Evolutionary conservation across 2,113 vertebrate species (phyloP).

Genomic region (Engraulis encrasicolus): DNA sequence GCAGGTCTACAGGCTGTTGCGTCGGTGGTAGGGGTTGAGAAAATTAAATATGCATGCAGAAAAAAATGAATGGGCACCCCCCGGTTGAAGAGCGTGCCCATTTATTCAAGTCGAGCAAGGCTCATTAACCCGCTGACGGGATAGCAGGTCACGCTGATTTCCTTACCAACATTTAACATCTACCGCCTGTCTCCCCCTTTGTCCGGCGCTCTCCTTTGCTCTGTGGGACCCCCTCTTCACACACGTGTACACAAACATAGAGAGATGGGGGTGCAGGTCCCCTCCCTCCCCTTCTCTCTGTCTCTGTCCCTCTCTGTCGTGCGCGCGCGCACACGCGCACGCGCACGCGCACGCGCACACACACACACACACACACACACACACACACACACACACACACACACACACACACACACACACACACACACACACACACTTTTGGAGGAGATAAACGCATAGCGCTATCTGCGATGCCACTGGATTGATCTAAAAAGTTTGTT

Average conservation of each 20-base stretch:
- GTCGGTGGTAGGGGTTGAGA: conserved; percentile 70
- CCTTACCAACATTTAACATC: conserved; percentile 61
- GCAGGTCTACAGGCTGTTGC: conserved; percentile 82
- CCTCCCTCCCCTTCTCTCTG: too few relatives aligned
- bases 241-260: background rate
- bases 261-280: too few relatives aligned
- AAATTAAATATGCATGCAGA: conserved; percentile 82
- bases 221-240: conserved; percentile 1
- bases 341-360: conserved; percentile 25
- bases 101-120: conserved; percentile 73
- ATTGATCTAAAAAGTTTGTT: background rate
- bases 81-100: conserved; percentile 77
- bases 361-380: conserved; percentile 12
- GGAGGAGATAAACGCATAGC: background rate
- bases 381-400: background rate
- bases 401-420: background rate
- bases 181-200: conserved; percentile 41
- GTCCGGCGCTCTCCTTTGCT: background rate
- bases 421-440: background rate
- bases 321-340: too few relatives aligned
- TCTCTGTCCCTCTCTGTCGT: too few relatives aligned
- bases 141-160: conserved; percentile 78
- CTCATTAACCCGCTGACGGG: conserved; percentile 79
- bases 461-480: too few relatives aligned
- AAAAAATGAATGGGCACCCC: conserved; percentile 76